Evolutionary conservation across 2,888 invertebrate species (phyloP).

Genomic region (Thalpophila matura): DNA sequence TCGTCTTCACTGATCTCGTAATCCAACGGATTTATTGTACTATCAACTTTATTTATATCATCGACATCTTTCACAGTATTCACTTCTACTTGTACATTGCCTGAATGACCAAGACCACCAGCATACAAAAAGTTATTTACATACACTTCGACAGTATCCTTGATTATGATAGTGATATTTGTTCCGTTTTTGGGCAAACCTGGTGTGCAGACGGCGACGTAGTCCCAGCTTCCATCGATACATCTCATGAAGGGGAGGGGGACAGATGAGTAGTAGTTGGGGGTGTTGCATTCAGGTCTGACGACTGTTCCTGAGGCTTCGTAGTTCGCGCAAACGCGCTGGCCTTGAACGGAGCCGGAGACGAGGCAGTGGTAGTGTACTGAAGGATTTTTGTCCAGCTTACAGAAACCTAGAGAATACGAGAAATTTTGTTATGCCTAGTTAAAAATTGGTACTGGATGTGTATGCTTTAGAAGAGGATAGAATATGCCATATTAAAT

Average conservation of each 20-base stretch:
- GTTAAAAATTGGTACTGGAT: background rate
- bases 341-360: conserved; percentile 56
- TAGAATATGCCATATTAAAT: too few relatives aligned
- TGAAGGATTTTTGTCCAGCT: conserved; percentile 67
- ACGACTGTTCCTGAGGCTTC: conserved; percentile 73
- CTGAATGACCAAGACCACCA: conserved; percentile 1
- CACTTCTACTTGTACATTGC: conserved; percentile 17
- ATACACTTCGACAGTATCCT: conserved; percentile 71
- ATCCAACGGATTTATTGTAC: conserved; percentile 51
- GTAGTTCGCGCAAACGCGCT: conserved; percentile 64
- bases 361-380: conserved; percentile 72
- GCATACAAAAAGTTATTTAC: conserved; percentile 52
- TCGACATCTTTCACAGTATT: background rate
- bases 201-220: conserved; percentile 72
- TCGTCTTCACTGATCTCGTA: conserved; percentile 69
- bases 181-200: conserved; percentile 76
- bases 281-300: conserved; percentile 68
- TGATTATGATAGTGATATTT: conserved; percentile 75
- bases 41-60: conserved; percentile 21
- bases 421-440: background rate
- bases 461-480: background rate
- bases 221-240: conserved; percentile 74
- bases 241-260: conserved; percentile 71
- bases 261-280: conserved; percentile 74
- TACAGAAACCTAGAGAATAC: conserved; percentile 70